Evolutionary conservation across 2,888 invertebrate species (phyloP).

Genomic region (Sphaerophoria taeniata): DNA sequence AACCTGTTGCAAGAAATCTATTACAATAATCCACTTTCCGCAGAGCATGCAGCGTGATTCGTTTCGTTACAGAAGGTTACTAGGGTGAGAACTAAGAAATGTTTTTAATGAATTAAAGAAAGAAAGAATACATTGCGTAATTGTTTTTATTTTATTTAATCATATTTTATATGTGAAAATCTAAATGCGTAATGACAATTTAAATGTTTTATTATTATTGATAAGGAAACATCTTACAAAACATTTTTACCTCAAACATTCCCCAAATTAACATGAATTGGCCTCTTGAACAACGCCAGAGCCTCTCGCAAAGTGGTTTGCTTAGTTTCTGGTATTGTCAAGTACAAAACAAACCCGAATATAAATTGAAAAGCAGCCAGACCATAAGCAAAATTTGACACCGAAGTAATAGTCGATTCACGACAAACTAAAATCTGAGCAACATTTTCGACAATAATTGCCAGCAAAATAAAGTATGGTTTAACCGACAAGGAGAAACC

Average conservation of each 20-base stretch:
- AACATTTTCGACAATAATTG: slow-evolving; percentile 77
- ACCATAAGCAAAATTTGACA: slow-evolving; percentile 74
- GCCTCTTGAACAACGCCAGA: slow-evolving; percentile 73
- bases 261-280: background rate
- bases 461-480: slow-evolving; percentile 76
- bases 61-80: no score
- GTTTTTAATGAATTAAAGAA: no score
- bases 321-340: slow-evolving; percentile 78
- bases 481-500: slow-evolving; percentile 78
- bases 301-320: slow-evolving; percentile 76
- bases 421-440: slow-evolving; percentile 62
- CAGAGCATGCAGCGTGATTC: no score
- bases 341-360: slow-evolving; percentile 84
- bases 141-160: no score
- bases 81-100: no score
- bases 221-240: background rate
- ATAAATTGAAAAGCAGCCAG: slow-evolving; percentile 86
- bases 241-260: background rate
- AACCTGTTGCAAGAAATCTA: no score
- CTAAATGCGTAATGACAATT: no score
- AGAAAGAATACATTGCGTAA: no score
- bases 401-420: background rate
- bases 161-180: no score
- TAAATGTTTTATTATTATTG: background rate
- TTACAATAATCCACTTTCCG: no score